Base-by-base conservation (phyloP, 2,113 vertebrate species). In the Callipepla squamata region DNA sequence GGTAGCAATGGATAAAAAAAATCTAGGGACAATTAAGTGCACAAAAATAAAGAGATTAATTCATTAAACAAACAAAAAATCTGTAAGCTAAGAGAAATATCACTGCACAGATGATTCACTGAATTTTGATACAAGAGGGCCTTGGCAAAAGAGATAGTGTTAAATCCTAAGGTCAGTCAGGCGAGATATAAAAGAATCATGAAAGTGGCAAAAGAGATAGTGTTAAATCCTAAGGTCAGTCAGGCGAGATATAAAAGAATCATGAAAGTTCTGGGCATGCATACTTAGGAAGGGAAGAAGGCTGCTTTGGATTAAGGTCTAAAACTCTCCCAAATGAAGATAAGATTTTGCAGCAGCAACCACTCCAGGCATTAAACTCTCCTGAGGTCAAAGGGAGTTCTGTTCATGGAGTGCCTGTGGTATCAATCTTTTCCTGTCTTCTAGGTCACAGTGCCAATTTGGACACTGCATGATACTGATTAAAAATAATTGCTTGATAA, bases 401-500 rank as follows among this genome's bases (percentile, higher is more conserved):
- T 89, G 89, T 55, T 30, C 70, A 51, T 18, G 13, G 50, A 69
- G 44, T 61, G 78, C 28, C 75, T 80, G 68, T 93, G 59, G 47
- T 92, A 80, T 82, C 51, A 28, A 69, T 67, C 50, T 69, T 90
- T 77, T 93, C 85, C 80, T 88, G 4, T 91, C 79, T 88, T 94
- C 87, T 89, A 78, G 91, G 96, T 94, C 91, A 92, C 75, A 68
- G 0, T 94, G 95, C 92, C 94, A 95, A 72, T 84, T 38, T 51
- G 47, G 87, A 48, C 87, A 75, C 65, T 0, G 1, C 80, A 65
- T 85, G 65, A 83, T 72, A 72, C 72, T n/a, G 79, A 94, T 94
- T 95, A 92, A 88, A 93, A 88, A 80, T 94, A 96, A 95, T 96
- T 92, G 79, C 61, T 65, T 87, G 76, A 40, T 95, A 96, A 96